Evolutionary conservation across 1,140 invertebrate species (phyloP).

Genomic region (Drosophila nebulosa): DNA sequence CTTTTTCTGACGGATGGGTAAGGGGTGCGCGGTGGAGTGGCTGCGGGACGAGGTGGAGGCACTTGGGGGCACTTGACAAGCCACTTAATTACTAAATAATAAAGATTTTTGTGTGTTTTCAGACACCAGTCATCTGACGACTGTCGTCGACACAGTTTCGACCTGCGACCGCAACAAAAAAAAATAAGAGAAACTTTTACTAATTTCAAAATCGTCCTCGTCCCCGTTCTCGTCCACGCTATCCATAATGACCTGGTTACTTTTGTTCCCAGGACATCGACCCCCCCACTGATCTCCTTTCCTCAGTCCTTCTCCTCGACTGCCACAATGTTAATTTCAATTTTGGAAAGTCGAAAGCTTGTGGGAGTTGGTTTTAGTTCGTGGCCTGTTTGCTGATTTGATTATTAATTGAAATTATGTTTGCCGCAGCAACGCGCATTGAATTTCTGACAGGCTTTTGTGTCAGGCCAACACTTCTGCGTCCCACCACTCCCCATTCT

Average conservation of each 20-base stretch:
- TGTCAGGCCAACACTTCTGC: slow-evolving; percentile 33
- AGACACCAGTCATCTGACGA: slow-evolving; percentile 43
- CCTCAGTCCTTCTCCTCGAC: neutral
- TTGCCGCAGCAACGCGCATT: slow-evolving; percentile 54
- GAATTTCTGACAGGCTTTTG: slow-evolving; percentile 70
- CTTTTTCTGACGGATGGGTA: neutral
- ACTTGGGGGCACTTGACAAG: slow-evolving; percentile 33
- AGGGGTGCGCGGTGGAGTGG: neutral
- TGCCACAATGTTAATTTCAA: slow-evolving; percentile 65
- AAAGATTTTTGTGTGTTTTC: slow-evolving; percentile 58
- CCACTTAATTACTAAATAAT: slow-evolving; percentile 79
- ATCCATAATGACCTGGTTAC: slow-evolving; percentile 72
- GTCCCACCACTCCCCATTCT: neutral
- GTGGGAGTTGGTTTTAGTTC: slow-evolving; percentile 36
- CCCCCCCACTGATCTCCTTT: neutral
- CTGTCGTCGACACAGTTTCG: slow-evolving; percentile 69
- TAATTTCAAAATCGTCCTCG: slow-evolving; percentile 56
- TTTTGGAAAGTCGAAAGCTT: slow-evolving; percentile 52
- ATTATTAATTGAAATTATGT: slow-evolving; percentile 77
- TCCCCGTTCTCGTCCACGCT: slow-evolving; percentile 34
- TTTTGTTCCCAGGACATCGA: slow-evolving; percentile 23
- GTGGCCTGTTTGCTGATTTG: slow-evolving; percentile 57
- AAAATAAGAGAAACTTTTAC: slow-evolving; percentile 31
- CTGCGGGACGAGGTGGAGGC: neutral
- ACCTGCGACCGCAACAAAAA: slow-evolving; percentile 3